Evolutionary conservation across 2,113 vertebrate species (phyloP).

Genomic region (Hypomesus transpacificus): DNA sequence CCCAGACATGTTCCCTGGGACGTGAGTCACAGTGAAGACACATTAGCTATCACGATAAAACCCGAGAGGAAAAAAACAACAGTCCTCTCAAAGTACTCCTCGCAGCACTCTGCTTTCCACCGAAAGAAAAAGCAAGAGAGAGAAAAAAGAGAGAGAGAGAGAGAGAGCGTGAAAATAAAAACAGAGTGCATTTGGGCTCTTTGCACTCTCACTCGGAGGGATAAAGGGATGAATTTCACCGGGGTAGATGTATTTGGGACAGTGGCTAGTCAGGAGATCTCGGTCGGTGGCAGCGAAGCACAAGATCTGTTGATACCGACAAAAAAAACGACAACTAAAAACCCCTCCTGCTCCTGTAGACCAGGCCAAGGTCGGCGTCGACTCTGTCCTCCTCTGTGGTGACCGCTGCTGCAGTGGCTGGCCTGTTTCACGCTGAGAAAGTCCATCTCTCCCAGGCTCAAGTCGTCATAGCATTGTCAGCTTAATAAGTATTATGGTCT

Average conservation of each 20-base stretch:
- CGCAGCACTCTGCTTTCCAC: too few relatives aligned
- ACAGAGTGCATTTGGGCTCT: conserved; percentile 18
- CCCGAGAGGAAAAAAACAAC: too few relatives aligned
- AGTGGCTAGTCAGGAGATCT: conserved; percentile 65
- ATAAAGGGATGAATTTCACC: conserved; percentile 53
- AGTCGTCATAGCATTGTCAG: conserved; percentile 54
- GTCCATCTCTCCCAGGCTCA: conserved; percentile 25
- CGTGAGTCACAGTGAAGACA: too few relatives aligned
- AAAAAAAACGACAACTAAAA: conserved; percentile 53
- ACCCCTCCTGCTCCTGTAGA: conserved; percentile 35
- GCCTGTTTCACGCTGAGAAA: conserved; percentile 36
- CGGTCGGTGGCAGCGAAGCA: conserved; percentile 55
- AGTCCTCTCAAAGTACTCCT: too few relatives aligned
- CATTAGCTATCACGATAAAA: too few relatives aligned
- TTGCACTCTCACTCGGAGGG: conserved; percentile 35
- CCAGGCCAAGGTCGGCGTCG: conserved; percentile 52
- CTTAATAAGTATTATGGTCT: conserved; percentile 55
- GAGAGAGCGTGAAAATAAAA: conserved; percentile 8
- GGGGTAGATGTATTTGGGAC: conserved; percentile 47
- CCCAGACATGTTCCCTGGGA: not conserved
- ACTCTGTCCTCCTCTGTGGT: conserved; percentile 41
- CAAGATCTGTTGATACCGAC: conserved; percentile 65
- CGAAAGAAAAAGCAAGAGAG: too few relatives aligned
- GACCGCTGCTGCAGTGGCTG: conserved; percentile 35
- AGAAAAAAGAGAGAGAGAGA: conserved; percentile 10